Percentiles rank a stretch among this genome's conserved stretches.
These are phyloP conservation scores for Rhamphomyia laevipes DNA, from an alignment of 2,888 invertebrate species.

Conservation along the genomic window DNA sequence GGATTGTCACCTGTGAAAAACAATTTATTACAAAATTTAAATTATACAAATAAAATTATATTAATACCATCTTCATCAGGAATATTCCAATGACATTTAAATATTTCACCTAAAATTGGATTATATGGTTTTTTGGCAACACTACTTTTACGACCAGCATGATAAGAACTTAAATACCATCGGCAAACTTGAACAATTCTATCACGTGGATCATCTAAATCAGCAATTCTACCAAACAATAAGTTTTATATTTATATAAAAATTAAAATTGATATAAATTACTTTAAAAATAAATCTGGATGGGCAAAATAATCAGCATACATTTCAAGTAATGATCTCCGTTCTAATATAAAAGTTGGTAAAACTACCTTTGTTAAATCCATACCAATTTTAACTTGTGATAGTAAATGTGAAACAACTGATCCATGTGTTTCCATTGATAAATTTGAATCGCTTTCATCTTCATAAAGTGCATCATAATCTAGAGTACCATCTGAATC, in stretches of 20 bases:
- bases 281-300: slow-evolving; percentile 92
- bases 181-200: slow-evolving; percentile 88
- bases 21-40: neutral
- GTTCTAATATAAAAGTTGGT: slow-evolving; percentile 96
- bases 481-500: slow-evolving; percentile 61
- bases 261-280: slow-evolving; percentile 19
- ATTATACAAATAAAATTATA: neutral
- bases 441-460: slow-evolving; percentile 77
- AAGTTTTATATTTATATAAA: neutral
- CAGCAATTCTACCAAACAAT: slow-evolving; percentile 61
- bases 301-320: slow-evolving; percentile 99
- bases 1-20: slow-evolving; percentile 18
- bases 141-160: slow-evolving; percentile 92
- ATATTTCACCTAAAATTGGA: slow-evolving; percentile 94
- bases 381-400: slow-evolving; percentile 99
- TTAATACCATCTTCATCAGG: slow-evolving; percentile 35
- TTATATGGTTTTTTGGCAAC: slow-evolving; percentile 99
- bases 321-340: slow-evolving; percentile 96
- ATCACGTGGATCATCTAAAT: slow-evolving; percentile 71
- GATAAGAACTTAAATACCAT: slow-evolving; percentile 98
- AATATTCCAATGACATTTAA: slow-evolving; percentile 78
- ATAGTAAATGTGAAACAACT: slow-evolving; percentile 90
- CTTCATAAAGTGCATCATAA: slow-evolving; percentile 84
- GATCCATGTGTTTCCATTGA: slow-evolving; percentile 95
- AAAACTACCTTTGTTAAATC: slow-evolving; percentile 95